Conservation (phyloP, 2,113 vertebrate species). For the Patagioenas fasciata region DNA sequence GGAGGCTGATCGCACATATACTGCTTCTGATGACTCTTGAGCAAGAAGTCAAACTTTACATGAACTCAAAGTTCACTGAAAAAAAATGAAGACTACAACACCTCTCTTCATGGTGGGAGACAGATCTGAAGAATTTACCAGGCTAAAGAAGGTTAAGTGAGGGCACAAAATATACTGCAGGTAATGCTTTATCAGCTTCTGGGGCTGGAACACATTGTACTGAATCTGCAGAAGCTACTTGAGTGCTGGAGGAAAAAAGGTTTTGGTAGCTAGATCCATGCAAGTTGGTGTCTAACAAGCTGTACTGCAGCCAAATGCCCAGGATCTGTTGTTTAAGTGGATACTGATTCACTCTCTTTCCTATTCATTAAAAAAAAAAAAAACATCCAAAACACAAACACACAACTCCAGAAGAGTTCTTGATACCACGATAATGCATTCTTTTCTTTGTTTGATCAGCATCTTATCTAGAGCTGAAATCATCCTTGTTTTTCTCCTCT, state of each 20-base stretch:
- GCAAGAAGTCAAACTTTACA: background rate
- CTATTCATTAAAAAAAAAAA: background rate
- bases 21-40: background rate
- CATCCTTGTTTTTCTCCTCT: background rate
- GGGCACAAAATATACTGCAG: background rate
- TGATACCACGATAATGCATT: background rate
- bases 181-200: background rate
- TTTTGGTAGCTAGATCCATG: background rate
- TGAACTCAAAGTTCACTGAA: background rate
- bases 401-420: background rate
- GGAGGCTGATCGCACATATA: background rate
- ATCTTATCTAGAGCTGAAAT: slow-evolving; percentile 17
- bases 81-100: background rate
- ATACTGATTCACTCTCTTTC: background rate
- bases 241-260: background rate
- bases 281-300: background rate
- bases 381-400: too few species aligned
- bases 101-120: background rate
- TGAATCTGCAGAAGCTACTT: background rate
- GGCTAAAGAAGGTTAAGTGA: background rate
- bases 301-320: background rate
- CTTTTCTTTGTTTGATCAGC: background rate
- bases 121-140: background rate
- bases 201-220: background rate
- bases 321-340: background rate